Percentiles rank a stretch among this genome's conserved stretches.
Conservation (phyloP, 30 jellyfish, hydroid and myxozoan species). For the Calvadosia cruxmelitensis region DNA sequence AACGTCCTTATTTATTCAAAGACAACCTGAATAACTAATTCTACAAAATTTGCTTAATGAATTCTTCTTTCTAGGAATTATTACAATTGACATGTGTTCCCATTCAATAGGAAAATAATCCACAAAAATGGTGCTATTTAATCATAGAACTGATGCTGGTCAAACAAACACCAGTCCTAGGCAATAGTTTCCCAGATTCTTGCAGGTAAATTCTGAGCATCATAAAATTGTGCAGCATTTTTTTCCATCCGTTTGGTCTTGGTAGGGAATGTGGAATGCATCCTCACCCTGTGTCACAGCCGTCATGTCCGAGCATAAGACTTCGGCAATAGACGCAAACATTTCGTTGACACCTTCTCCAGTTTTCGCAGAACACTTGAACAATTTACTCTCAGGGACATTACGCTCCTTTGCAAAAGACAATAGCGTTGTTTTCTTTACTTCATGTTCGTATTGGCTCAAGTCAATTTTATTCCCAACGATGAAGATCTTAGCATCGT, state of each 20-base stretch:
- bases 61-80: too few species aligned
- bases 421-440: conserved; percentile 20
- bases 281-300: conserved; percentile 7
- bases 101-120: too few species aligned
- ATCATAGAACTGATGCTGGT: too few species aligned
- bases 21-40: too few species aligned
- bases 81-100: too few species aligned
- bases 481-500: conserved; percentile 25
- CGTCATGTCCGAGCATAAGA: conserved; percentile 9
- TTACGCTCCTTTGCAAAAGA: conserved; percentile 44
- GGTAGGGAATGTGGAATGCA: conserved; percentile 15
- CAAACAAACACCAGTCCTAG: too few species aligned
- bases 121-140: too few species aligned
- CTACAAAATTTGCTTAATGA: too few species aligned
- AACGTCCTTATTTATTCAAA: too few species aligned
- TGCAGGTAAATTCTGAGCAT: too few species aligned
- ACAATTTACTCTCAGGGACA: conserved; percentile 27
- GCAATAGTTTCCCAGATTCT: too few species aligned
- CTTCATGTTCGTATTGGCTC: conserved; percentile 40
- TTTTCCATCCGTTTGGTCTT: conserved; percentile 22
- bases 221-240: background rate
- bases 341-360: conserved; percentile 44
- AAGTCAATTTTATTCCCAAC: conserved; percentile 82
- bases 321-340: conserved; percentile 31
- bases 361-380: conserved; percentile 52